phyloP scores from a whole-genome alignment of 2,888 invertebrate genomes.

The Scaptodrosophila latifasciaeformis region DNA sequence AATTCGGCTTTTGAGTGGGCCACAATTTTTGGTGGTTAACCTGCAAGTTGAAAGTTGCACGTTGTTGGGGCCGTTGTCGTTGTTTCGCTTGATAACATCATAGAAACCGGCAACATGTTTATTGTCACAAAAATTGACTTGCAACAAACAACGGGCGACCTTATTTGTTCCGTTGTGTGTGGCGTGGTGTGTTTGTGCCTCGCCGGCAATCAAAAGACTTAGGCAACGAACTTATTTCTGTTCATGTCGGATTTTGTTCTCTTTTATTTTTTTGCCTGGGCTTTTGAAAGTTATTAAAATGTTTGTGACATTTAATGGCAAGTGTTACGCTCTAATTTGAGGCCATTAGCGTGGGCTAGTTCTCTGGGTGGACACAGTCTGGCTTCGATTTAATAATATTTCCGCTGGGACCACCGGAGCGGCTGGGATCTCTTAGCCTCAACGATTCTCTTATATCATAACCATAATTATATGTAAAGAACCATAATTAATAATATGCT shows the following conservation, averaged over 20 bases:
- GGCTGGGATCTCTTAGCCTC: too few species aligned
- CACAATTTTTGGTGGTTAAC: background rate
- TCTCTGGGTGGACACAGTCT: too few species aligned
- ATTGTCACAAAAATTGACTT: conserved; percentile 62
- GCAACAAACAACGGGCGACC: conserved; percentile 49
- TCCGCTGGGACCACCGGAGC: too few species aligned
- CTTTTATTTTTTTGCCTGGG: conserved; percentile 5
- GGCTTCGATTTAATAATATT: too few species aligned
- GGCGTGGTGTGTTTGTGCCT: too few species aligned
- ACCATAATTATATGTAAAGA: conserved; percentile 53
- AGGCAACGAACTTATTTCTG: conserved; percentile 48
- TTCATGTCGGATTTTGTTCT: background rate
- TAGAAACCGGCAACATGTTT: conserved; percentile 52
- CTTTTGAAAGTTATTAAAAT: conserved; percentile 26
- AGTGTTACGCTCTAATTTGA: conserved; percentile 7
- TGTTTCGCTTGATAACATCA: conserved; percentile 52
- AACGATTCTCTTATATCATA: too few species aligned
- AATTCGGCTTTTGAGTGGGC: too few species aligned
- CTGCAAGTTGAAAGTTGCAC: conserved; percentile 10
- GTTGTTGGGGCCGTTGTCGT: conserved; percentile 38
- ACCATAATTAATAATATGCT: conserved; percentile 57
- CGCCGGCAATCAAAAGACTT: conserved; percentile 57
- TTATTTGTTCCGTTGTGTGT: too few species aligned
- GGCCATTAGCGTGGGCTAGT: background rate
- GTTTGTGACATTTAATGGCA: conserved; percentile 2